A percentile compares a stretch with the other conserved stretches of the same genome.
phyloP scores from a whole-genome alignment of 2,797 vertebrate species.

The Anguilla anguilla region DNA sequence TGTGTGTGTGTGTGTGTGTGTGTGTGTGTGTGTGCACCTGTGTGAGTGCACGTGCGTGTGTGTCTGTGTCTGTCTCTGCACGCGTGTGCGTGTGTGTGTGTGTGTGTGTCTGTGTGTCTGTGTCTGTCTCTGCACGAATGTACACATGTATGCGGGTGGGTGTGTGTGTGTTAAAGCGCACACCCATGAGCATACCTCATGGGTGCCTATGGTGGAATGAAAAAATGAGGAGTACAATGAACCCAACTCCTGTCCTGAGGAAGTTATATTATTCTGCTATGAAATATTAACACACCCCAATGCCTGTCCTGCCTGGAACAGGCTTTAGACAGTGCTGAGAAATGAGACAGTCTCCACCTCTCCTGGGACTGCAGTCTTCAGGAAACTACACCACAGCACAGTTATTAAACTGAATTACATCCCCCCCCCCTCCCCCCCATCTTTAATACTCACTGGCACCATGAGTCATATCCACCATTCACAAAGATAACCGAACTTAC shows the following conservation, averaged over 20 bases:
- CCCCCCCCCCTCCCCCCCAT: not conserved
- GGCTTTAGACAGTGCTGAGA: constrained; percentile 35
- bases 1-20: not conserved
- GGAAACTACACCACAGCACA: not conserved
- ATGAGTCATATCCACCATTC: not conserved
- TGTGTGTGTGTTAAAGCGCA: constrained; percentile 25
- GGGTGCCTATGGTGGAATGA: constrained; percentile 38
- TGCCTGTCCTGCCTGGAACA: constrained; percentile 44
- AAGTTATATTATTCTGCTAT: constrained; percentile 57
- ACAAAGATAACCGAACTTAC: not conserved
- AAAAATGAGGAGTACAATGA: constrained; percentile 44
- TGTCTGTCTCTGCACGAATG: not conserved
- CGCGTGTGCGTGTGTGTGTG: constrained; percentile 9
- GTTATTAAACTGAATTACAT: not conserved
- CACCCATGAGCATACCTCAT: not conserved
- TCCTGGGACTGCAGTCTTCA: not conserved
- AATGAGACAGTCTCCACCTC: not conserved
- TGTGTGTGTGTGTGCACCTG: constrained; percentile 26
- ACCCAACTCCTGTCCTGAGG: constrained; percentile 36
- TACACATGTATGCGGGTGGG: not conserved
- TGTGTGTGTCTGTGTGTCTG: not conserved
- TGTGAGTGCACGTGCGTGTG: not conserved
- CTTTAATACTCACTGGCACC: not conserved
- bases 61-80: too few species aligned
- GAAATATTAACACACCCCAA: constrained; percentile 61